These are phyloP conservation scores for Tangara arthus DNA, from an alignment of 2,797 vertebrate species.

Conservation along the genomic window DNA sequence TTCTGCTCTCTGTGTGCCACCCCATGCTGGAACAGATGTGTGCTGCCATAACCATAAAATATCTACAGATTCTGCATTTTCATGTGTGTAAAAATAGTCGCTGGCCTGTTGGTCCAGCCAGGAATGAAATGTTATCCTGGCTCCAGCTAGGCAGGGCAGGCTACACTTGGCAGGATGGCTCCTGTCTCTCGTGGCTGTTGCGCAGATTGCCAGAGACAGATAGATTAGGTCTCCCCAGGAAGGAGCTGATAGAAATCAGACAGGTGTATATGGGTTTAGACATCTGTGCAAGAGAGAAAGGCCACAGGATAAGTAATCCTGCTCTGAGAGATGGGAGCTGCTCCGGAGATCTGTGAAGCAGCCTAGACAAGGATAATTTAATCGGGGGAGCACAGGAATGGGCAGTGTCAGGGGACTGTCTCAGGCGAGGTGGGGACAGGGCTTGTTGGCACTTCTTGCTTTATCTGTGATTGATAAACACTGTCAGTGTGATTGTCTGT, in stretches of 20 bases:
- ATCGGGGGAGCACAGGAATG: background rate
- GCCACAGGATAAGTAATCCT: background rate
- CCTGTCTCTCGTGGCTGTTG: background rate
- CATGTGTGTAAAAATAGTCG: background rate
- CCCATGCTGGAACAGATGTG: background rate
- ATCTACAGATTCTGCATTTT: background rate
- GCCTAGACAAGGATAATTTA: background rate
- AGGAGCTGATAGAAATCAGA: background rate
- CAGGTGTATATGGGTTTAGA: background rate
- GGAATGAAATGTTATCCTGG: background rate
- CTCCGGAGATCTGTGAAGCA: background rate
- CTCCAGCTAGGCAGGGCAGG: background rate
- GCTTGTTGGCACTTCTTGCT: background rate
- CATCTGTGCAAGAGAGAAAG: background rate
- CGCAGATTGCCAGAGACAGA: constrained; percentile 13
- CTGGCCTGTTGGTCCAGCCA: background rate
- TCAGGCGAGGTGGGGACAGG: background rate
- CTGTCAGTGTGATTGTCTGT: background rate
- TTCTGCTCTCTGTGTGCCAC: background rate
- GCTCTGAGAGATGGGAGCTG: background rate
- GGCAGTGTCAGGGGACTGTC: background rate
- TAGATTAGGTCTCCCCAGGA: background rate
- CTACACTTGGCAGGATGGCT: background rate
- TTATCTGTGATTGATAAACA: background rate
- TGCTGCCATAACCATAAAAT: background rate